These are phyloP conservation scores for Microcebus lehilahytsara DNA, from an alignment of 2,113 vertebrate species.

Conservation along the genomic window DNA sequence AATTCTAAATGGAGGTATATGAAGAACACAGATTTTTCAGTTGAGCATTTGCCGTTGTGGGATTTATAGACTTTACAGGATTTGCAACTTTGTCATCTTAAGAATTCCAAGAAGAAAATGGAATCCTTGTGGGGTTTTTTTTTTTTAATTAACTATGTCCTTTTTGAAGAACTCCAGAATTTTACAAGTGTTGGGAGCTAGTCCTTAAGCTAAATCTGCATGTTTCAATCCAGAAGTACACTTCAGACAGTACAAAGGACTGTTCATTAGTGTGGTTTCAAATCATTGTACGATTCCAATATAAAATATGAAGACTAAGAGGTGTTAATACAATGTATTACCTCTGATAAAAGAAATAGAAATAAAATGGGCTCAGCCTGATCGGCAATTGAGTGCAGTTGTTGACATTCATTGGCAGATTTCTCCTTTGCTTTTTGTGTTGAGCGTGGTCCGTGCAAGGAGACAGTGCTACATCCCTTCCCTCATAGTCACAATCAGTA, in stretches of 20 bases:
- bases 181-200: background rate
- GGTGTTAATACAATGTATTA: background rate
- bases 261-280: background rate
- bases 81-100: background rate
- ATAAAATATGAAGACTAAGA: background rate
- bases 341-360: background rate
- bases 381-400: background rate
- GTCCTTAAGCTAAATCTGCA: background rate
- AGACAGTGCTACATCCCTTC: background rate
- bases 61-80: background rate
- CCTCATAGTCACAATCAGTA: background rate
- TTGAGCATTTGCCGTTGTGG: background rate
- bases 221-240: background rate
- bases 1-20: background rate
- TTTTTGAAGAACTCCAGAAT: background rate
- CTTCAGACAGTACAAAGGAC: background rate
- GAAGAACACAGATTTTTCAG: conserved; percentile 1
- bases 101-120: background rate
- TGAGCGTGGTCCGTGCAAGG: rapidly evolving
- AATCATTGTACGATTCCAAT: background rate
- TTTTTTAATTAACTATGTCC: background rate
- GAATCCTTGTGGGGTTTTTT: background rate
- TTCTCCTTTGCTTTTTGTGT: background rate
- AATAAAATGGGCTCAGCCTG: background rate
- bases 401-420: background rate